Evolutionary conservation across 2,797 vertebrate genomes (phyloP), one percentile per base, ranked within the genome.

Genomic region (Nyctibius grandis): DNA sequence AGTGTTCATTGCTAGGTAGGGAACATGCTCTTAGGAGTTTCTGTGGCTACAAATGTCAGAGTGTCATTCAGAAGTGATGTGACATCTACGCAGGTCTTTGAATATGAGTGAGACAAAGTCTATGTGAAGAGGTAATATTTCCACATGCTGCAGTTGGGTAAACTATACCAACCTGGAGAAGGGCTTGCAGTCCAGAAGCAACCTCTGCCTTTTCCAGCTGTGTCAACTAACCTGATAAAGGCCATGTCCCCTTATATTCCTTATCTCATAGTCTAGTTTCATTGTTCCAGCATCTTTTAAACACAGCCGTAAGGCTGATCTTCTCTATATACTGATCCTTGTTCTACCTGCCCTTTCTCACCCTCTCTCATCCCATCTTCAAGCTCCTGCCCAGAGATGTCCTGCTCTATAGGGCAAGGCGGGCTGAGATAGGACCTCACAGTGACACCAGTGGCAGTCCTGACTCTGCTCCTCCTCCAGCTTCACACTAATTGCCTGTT

Each of bases 341-440:
- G 33, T 28, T 22, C 31, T 47, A 10, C 15, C 13, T 64, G 25
- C 13, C 47, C 22, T 77, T 70, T 51, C 5, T 12, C 19, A 48
- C 33, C 29, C 18, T 31, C 12, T 9, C 13, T 88, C 33, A 47
- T 23, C 13, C 31, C 48, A 25, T 45, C 48, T 60, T 86, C 38
- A 38, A 0, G 0, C 34, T 44, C 31, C 29, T 67, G 15, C 33
- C 22, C 53, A 72, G 53, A 47, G 53, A 29, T 33, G 23, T 65
- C 22, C 25, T 51, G 34, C 26, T 53, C 40, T 40, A 61, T 21
- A 61, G 21, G 36, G n/a, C 40, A 69, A 7, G 21, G 33, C 0
- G 1, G 14, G n/a, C 20, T 70, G 48, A n/a, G 21, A 12, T 9
- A n/a, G 22, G 31, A 60, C 51, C 19, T 81, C 1, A 0, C 10